Conservation (phyloP, 1,140 invertebrate genomes). For the Drosophila lini region DNA sequence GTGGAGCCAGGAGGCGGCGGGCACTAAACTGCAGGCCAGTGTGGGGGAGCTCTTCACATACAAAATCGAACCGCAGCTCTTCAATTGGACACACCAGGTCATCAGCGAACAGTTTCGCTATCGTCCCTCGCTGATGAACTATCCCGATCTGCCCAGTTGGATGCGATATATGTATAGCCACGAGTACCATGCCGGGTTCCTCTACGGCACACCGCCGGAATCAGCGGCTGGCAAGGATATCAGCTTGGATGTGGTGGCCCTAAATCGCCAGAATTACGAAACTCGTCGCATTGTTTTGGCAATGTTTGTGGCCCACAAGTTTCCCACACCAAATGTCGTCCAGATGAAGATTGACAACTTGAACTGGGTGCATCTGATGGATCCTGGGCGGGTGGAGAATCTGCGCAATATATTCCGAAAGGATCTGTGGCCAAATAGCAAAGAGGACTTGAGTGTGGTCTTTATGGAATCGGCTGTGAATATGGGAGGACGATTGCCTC, state of each 20-base stretch:
- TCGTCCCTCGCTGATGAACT: constrained; percentile 67
- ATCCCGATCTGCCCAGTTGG: constrained; percentile 93
- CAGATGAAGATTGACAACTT: constrained; percentile 95
- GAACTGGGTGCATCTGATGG: constrained; percentile 86
- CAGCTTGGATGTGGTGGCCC: constrained; percentile 90
- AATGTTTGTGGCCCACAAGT: constrained; percentile 88
- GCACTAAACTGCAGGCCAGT: constrained; percentile 82
- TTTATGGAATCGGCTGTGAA: constrained; percentile 93
- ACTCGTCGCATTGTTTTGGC: constrained; percentile 88
- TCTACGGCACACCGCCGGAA: constrained; percentile 91
- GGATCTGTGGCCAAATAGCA: constrained; percentile 87
- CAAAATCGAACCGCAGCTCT: constrained; percentile 87
- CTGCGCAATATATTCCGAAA: constrained; percentile 90
- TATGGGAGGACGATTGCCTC: constrained; percentile 91
- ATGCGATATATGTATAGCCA: constrained; percentile 92
- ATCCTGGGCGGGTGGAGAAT: constrained; percentile 86
- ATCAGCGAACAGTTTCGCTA: constrained; percentile 83
- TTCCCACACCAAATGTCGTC: constrained; percentile 90
- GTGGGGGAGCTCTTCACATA: constrained; percentile 88
- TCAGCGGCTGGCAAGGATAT: constrained; percentile 85
- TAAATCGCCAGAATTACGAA: constrained; percentile 91
- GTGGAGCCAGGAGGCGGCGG: background rate
- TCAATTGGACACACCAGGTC: constrained; percentile 89
- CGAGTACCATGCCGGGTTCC: constrained; percentile 89
- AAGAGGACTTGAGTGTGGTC: constrained; percentile 90